A percentile compares a stretch with the other conserved stretches of the same genome.
These are phyloP conservation scores for Agapornis canus DNA, from an alignment of 2,797 vertebrate species.

Conservation along the genomic window DNA sequence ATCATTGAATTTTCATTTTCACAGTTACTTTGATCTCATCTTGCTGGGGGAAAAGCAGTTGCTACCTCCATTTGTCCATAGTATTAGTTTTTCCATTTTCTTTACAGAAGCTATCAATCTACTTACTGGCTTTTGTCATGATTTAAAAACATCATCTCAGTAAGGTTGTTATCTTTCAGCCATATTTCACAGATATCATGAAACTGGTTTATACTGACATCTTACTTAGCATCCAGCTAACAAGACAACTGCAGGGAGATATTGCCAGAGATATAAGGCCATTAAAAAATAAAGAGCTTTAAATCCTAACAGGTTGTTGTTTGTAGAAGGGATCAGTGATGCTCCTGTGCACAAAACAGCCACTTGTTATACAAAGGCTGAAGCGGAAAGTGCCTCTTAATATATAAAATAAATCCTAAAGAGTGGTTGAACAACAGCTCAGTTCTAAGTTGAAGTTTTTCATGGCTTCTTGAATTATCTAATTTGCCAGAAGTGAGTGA, in stretches of 20 bases:
- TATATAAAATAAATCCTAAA: constrained; percentile 8
- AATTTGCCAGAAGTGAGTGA: constrained; percentile 38
- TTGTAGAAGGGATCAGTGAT: neutral
- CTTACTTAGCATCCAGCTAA: constrained; percentile 41
- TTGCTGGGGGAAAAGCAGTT: neutral
- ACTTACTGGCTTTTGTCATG: neutral
- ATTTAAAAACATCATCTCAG: constrained; percentile 34
- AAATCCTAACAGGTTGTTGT: constrained; percentile 32
- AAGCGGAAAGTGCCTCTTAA: neutral
- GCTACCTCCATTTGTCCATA: neutral
- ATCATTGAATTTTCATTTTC: neutral
- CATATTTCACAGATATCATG: constrained; percentile 33
- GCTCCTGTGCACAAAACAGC: neutral
- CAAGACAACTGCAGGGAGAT: constrained; percentile 48
- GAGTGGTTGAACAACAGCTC: constrained; percentile 6
- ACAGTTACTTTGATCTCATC: neutral
- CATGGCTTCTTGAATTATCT: constrained; percentile 39
- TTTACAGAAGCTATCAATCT: constrained; percentile 16
- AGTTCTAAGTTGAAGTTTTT: constrained; percentile 21
- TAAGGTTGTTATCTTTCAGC: constrained; percentile 29
- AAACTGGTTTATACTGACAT: constrained; percentile 28
- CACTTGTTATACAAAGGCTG: neutral
- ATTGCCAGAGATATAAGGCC: constrained; percentile 22
- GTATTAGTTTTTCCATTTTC: constrained; percentile 2
- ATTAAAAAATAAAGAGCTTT: constrained; percentile 41